A percentile compares a stretch with the other conserved stretches of the same genome.
These are phyloP conservation scores for Onychostruthus taczanowskii DNA, from an alignment of 2,113 vertebrate genomes.

Conservation along the genomic window DNA sequence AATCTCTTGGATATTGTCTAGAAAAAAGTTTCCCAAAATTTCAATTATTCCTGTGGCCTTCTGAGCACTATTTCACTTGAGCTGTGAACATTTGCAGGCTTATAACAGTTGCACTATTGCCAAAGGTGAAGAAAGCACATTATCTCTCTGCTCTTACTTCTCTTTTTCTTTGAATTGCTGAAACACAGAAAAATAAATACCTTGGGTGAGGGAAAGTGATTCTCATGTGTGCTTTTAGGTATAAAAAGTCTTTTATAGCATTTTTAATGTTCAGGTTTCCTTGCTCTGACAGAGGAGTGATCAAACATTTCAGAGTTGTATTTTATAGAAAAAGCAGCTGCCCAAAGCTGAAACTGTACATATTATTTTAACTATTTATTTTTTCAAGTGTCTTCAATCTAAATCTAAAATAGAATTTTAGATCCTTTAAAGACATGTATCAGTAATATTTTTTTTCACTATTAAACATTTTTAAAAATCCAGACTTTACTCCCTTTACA, in stretches of 20 bases:
- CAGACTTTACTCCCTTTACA: not conserved
- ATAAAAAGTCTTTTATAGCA: not conserved
- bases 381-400: not conserved
- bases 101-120: not conserved
- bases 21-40: not conserved
- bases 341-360: not conserved
- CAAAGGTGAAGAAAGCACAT: not conserved
- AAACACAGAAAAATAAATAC: not conserved
- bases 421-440: not conserved
- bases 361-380: not conserved
- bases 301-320: not conserved
- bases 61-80: not conserved
- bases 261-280: not conserved
- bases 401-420: not conserved
- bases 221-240: not conserved
- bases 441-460: not conserved
- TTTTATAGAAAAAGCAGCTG: not conserved
- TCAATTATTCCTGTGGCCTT: not conserved
- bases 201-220: not conserved
- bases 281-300: not conserved
- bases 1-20: not conserved
- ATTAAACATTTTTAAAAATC: not conserved
- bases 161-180: not conserved
- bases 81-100: not conserved
- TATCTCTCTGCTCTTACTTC: not conserved